phyloP scores from a whole-genome alignment of 2,888 invertebrate species.

The Agonopterix subpropinquella region DNA sequence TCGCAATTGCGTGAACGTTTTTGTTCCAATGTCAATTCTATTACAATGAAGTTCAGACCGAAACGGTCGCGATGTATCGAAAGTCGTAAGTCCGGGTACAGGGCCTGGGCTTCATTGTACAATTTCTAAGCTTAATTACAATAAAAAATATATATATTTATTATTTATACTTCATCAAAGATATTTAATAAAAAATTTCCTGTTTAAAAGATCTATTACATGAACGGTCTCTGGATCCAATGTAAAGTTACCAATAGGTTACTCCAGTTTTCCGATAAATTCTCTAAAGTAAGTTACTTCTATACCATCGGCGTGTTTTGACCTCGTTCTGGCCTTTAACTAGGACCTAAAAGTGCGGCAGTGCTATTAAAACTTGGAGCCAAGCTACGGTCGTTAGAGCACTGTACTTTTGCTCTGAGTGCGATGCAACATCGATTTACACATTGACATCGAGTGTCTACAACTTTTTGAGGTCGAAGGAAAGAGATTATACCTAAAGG shows the following conservation, averaged over 20 bases:
- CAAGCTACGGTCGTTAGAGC: constrained; percentile 50
- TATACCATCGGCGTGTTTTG: constrained; percentile 25
- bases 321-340: constrained; percentile 45
- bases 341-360: constrained; percentile 49
- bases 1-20: no score
- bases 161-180: not conserved
- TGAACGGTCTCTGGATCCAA: no score
- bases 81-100: no score
- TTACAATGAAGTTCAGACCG: no score
- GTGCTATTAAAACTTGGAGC: constrained; percentile 57
- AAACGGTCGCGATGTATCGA: no score
- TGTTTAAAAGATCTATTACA: not conserved
- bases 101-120: no score
- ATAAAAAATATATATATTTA: no score
- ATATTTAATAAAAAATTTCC: no score
- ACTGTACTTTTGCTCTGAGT: constrained; percentile 36
- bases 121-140: no score
- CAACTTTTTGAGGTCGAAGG: not conserved
- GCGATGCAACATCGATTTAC: constrained; percentile 20
- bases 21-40: no score
- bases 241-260: not conserved
- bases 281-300: constrained; percentile 15
- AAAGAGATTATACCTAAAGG: no score
- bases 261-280: constrained; percentile 6
- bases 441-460: not conserved